These are phyloP conservation scores for Pomacea canaliculata DNA, from an alignment of 2,888 invertebrate species.

Conservation along the genomic window DNA sequence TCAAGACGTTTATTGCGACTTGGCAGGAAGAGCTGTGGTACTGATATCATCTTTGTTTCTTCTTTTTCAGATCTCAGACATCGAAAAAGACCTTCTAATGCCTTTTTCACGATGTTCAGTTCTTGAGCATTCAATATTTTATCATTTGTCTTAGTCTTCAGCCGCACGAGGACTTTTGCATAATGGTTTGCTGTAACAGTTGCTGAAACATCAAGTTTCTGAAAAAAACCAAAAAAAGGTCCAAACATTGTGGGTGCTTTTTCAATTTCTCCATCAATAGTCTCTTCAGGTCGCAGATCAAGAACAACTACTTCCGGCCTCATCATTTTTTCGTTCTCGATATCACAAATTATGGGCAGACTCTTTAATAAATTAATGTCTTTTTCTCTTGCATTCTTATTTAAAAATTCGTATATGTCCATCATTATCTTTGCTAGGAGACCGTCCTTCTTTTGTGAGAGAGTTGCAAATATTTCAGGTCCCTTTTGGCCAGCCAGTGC, in stretches of 20 bases:
- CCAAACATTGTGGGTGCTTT: constrained; percentile 39
- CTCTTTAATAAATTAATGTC: neutral
- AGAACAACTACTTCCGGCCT: constrained; percentile 35
- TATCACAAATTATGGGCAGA: constrained; percentile 11
- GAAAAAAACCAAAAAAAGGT: constrained; percentile 38
- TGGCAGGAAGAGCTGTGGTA: neutral
- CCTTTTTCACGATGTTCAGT: constrained; percentile 5
- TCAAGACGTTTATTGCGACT: neutral
- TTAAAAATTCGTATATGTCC: neutral
- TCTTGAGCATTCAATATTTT: constrained; percentile 7
- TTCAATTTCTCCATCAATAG: constrained; percentile 38
- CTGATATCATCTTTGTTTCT: neutral
- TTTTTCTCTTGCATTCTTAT: neutral
- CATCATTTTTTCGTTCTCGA: constrained; percentile 7
- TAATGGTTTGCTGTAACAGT: constrained; percentile 38
- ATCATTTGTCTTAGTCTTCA: constrained; percentile 17
- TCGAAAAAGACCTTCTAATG: constrained; percentile 7
- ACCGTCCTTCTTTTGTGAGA: too few relatives aligned
- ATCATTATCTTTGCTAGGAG: neutral
- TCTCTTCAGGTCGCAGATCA: neutral
- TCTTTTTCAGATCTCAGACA: neutral
- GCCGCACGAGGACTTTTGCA: constrained; percentile 34
- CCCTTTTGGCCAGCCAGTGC: neutral
- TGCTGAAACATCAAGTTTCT: constrained; percentile 38
- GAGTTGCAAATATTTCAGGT: neutral